Evolutionary conservation across 2,888 invertebrate species (phyloP), one percentile per base, ranked within the genome.

Genomic region (Drosophila suboccidentalis): DNA sequence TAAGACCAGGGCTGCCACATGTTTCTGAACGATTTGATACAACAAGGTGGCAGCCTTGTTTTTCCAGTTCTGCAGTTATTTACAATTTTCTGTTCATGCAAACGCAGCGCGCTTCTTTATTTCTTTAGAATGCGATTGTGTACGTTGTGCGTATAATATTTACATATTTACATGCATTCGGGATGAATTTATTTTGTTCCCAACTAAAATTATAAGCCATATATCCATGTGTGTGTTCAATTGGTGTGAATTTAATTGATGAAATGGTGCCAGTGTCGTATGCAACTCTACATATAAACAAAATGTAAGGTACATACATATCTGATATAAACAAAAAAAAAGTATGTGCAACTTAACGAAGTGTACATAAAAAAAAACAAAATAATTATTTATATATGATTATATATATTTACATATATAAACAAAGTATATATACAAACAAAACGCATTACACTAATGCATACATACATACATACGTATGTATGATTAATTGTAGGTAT

Each of bases 61-160:
- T 22, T 22, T 22, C 22, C 22, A 22, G 26, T 26, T 26, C 26
- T 26, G 26, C 26, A 22, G 90, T 90, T 90, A 90, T 90, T 90
- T 90, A 87, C 86, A 90, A 90, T 86, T 76, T 81, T 68, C 68
- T 58, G 77, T 70, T 81, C 74, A 67, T 61, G 50, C 64, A 68
- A 78, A 60, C 69, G 58, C 63, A 51, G 29, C 77, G 61, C 77
- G 79, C 53, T 69, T 62, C 61, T 64, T 79, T 71, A 54, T 68
- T 71, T 59, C 36, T 51, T 67, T 72, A 75, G 36, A 57, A 75
- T 62, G 66, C 66, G 63, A 57, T 72, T 72, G 29, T 57, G 58
- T 72, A 61, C 49, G 62, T 46, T 53, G 63, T 71, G 72, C 68
- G 75, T 64, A 46, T 64, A 63, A 54, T 46, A 51, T 32, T 32